Evolutionary conservation across 1,140 invertebrate species (phyloP), one percentile per base, ranked within the genome.

Genomic region (Halyomorpha halys): DNA sequence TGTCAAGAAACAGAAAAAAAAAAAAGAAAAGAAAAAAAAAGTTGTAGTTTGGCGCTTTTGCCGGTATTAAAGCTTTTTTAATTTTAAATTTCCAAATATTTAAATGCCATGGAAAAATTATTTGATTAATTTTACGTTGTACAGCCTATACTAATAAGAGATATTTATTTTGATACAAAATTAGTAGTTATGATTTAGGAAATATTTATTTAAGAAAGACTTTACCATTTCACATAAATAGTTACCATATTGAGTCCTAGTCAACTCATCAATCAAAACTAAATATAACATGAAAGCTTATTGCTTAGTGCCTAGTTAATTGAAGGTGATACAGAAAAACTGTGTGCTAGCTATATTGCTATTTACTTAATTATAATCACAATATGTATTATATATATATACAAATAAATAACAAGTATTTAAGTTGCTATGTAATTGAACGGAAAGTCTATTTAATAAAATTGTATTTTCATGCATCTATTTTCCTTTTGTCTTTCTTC

Each of bases 361-460:
- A 23, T 19, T 56, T 56, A 15, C 3, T 56, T 56, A 56, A 14
- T 23, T 56, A 25, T 56, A 56, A 23, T 56, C 11, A 60, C 54
- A 23, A 59, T 18, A 60, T 60, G 44, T 60, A 34, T 44, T 60
- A 39, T 60, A 44, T 39, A 53, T 53, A 53, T 53, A 39, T 39
- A 39, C 34, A 39, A 39, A 39, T 53, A 53, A 21, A 60, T 60
- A 60, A 60, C 19, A 60, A 34, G 15, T 60, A 60, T 44, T 44
- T 60, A 60, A 60, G 59, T 18, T 30, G 27, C n/a, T 25, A 51
- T 64, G 63, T 64, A 64, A 64, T 27, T 44, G 19, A 64, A 59
- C 63, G 63, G 63, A 64, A 59, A 64, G 63, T 64, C 53, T 59
- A 64, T 47, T 21, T 45, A 64, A 64, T 64, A 64, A 64, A 64